Evolutionary conservation across 1,140 invertebrate genomes (phyloP), one percentile per base, ranked within the genome.

Genomic region (Hormaphis cornu): DNA sequence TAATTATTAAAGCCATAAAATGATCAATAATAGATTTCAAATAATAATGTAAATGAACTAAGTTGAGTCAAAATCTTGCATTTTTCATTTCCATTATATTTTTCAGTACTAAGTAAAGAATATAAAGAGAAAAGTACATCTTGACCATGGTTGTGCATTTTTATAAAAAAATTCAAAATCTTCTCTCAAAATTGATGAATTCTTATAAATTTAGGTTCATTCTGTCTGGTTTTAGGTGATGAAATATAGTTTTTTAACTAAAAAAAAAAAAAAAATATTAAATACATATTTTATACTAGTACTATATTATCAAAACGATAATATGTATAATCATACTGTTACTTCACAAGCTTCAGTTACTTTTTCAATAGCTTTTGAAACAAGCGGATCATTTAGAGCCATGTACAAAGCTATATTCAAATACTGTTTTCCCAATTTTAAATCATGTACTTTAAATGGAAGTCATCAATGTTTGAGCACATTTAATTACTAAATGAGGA

Each of bases 391-490:
- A 30, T 46, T 30, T 61, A 40, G 58, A 37, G 58, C 58, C 58
- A 61, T 46, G 5, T 61, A 2, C 10, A 46, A 28, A 9, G 40
- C 58, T 44, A 28, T 28, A 9, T 14, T 28, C 26, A 61, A 61
- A 12, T 28, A 61, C 20, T 46, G 6, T 30, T 61, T 61, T 28
- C 40, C 58, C 5, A 61, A 61, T 22, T 26, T 10, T 12, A 46
- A 42, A 30, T 61, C 58, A 42, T 26, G 35, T n/a, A 61, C 40
- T n/a, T 28, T 61, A 46, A 6, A 14, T 42, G 58, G 58, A 61
- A 61, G 58, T 61, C 22, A 61, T 61, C 12, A 61, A 30, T 22
- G 4, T 46, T 61, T 6, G 44, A 26, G 58, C 58, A 30, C 58
- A 61, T 0, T 44, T 26, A 61, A 61, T n/a, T 18, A 61, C 5